Conservation (phyloP, 1,140 invertebrate genomes). For the Lanistes nyassanus region DNA sequence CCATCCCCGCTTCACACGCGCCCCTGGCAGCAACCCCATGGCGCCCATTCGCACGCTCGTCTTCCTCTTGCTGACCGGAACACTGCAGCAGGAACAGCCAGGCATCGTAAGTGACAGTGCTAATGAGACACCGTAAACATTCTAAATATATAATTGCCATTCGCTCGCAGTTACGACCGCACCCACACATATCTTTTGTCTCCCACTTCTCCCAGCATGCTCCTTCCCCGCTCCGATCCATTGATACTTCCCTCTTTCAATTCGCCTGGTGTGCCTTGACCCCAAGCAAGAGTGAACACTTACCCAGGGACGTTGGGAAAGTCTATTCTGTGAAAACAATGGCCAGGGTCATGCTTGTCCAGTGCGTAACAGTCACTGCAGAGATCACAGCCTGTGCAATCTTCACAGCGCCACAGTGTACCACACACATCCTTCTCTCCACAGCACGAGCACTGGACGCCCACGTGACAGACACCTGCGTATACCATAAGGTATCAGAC, state of each 20-base stretch:
- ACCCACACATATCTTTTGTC: not conserved
- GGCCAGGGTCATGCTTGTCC: constrained; percentile 16
- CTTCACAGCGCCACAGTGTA: constrained; percentile 10
- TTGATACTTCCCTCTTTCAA: not conserved
- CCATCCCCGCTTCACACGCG: constrained; percentile 72
- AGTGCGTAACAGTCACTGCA: constrained; percentile 13
- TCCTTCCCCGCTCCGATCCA: not conserved
- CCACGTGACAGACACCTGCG: constrained; percentile 5
- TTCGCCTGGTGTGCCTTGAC: too few species aligned
- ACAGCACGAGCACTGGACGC: not conserved
- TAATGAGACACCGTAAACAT: too few species aligned
- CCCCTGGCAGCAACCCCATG: constrained; percentile 81
- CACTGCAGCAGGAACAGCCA: constrained; percentile 1
- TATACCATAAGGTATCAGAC: too few species aligned
- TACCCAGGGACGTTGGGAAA: constrained; percentile 1
- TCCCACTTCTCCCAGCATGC: not conserved
- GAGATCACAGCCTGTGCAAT: constrained; percentile 8
- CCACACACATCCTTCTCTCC: constrained; percentile 2
- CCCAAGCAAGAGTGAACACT: not conserved
- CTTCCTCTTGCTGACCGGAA: constrained; percentile 3
- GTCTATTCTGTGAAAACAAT: constrained; percentile 9
- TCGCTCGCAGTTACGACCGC: too few species aligned
- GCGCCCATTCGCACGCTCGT: constrained; percentile 10
- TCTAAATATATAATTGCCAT: too few species aligned
- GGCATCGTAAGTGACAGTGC: not conserved